Base-by-base conservation (phyloP, 2,888 invertebrate genomes). In the Sarcophaga caerulescens region DNA sequence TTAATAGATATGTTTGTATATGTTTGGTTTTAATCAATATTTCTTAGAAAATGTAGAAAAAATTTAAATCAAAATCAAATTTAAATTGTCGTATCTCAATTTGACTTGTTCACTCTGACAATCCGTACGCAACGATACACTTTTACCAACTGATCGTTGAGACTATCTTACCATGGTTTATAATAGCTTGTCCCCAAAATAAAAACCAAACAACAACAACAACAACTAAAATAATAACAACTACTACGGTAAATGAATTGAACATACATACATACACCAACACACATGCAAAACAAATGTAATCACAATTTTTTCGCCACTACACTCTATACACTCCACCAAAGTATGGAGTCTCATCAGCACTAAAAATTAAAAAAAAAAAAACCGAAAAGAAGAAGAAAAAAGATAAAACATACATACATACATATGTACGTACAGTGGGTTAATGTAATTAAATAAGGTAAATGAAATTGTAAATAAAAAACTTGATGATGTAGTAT, bases 111-210 rank as follows among this genome's bases (percentile, higher is more conserved):
- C 44, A 59, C 84, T 88, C 65, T 84, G 19, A 82, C 76, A 85
- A 87, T 81, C 92, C 92, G 92, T 91, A 92, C 91, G 92, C 89
- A 91, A 91, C 92, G 92, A 90, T 91, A 90, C 89, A 91, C 92
- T 91, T 92, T 91, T 91, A 92, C 91, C 90, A 92, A 93, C 93
- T 93, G 93, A 92, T 92, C 92, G 91, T 89, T 89, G 89, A 89
- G 91, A 90, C 91, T 91, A 91, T 91, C 91, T 91, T 92, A 90
- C 91, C 91, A 91, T 91, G 90, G 93, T 91, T 93, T 93, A 93
- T 86, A 86, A 86, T 93, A 93, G 92, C 92, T 86, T 91, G 93
- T 91, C 92, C 92, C 91, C 91, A 92, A 92, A 91, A 91, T 91
- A 92, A 91, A 52, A 52, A 52, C 47, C 57, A 75, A 85, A 57